Evolutionary conservation across 2,113 vertebrate species (phyloP).

Genomic region (Platysteira castanea): DNA sequence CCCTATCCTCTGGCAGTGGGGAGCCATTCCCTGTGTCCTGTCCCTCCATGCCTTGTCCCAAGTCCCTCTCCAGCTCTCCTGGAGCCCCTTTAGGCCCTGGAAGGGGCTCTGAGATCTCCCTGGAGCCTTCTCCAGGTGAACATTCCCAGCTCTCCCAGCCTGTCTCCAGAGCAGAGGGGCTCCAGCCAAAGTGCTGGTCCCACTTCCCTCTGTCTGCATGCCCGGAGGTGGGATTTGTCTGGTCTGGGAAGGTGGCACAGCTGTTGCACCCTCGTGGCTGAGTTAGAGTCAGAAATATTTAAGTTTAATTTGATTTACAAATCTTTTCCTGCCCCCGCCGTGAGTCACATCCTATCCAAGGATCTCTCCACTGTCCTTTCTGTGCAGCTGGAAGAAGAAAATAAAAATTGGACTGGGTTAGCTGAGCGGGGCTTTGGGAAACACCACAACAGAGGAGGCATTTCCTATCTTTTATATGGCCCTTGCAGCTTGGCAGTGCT

Average conservation of each 20-base stretch:
- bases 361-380: neutral
- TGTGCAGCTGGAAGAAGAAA: neutral
- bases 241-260: neutral
- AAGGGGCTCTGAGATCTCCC: neutral
- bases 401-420: neutral
- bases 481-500: neutral
- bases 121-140: accelerated
- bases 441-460: neutral
- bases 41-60: neutral
- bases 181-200: neutral
- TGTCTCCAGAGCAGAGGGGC: neutral
- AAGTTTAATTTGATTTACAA: neutral
- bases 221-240: neutral
- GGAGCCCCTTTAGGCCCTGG: neutral
- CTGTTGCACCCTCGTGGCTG: neutral
- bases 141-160: accelerated
- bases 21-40: neutral
- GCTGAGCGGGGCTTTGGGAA: neutral
- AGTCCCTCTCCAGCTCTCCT: neutral
- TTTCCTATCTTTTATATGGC: neutral
- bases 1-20: neutral
- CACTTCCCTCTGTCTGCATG: accelerated
- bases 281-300: neutral
- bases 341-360: neutral
- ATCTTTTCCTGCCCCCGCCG: neutral